Conservation (phyloP, 2,113 vertebrate genomes). For the Procapra przewalskii region DNA sequence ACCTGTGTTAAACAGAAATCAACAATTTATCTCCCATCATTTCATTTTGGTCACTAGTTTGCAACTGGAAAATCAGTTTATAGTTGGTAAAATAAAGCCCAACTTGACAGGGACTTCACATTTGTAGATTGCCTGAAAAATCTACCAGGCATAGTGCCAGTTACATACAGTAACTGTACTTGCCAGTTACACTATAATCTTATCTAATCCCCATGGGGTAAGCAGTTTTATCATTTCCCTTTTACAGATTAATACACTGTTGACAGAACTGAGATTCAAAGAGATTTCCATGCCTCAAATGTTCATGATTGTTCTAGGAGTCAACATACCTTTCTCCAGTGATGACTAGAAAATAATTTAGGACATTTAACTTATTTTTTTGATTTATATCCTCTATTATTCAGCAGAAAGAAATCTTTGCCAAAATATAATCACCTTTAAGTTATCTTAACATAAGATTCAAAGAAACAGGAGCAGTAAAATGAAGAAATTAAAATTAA, state of each 20-base stretch:
- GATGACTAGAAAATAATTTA: not conserved
- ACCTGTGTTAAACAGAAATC: not conserved
- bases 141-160: not conserved
- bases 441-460: not conserved
- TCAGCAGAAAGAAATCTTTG: not conserved
- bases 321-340: not conserved
- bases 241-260: not conserved
- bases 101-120: not conserved
- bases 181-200: not conserved
- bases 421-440: not conserved
- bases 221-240: constrained; percentile 11
- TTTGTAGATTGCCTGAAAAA: not conserved
- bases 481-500: constrained; percentile 53
- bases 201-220: not conserved
- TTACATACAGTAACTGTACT: not conserved
- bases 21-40: not conserved
- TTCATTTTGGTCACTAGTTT: not conserved
- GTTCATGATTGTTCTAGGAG: not conserved
- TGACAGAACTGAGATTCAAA: not conserved
- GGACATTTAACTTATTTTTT: constrained; percentile 13
- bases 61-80: not conserved
- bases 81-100: not conserved
- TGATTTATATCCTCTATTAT: not conserved
- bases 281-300: not conserved
- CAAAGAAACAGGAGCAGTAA: constrained; percentile 8